Evolutionary conservation across 1,140 invertebrate species (phyloP), one percentile per base, ranked within the genome.

Genomic region (Acyrthosiphon pisum): DNA sequence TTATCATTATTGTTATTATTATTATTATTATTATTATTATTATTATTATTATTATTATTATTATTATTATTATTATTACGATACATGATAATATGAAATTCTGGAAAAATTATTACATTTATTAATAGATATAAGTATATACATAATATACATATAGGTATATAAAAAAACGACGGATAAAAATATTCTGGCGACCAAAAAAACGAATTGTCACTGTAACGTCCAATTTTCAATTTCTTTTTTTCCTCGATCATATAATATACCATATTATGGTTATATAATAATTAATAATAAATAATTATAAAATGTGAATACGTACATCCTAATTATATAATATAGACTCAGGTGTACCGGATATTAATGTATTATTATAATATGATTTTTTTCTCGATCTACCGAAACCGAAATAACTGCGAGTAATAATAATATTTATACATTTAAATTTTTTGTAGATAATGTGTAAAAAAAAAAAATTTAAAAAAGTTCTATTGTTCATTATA

Each of bases 381-480:
- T 90, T 41, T 41, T 14, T 60, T 41, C 26, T 60, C 41, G 11
- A 60, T 46, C 53, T 44, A 44, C 53, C 7, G 30, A 90, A 90
- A 90, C 37, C 30, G 30, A 90, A 44, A 90, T 68, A 30, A 60
- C 89, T 60, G n/a, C 89, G 41, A 90, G 89, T 68, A 68, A 44
- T 90, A 68, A 90, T 90, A 90, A 90, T 46, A 35, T 50, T 44
- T 90, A 90, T 90, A 90, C 26, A 56, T 90, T 68, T 44, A 60
- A 68, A 60, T 68, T 23, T 60, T 60, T 41, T 68, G 89, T 68
- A 68, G 89, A 90, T 90, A 90, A 68, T 60, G 26, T 68, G 37
- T 90, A 90, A 90, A 60, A 90, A 44, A 90, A 44, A n/a, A 68
- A 68, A 30, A 68, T 6, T 22, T 23, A n/a, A 68, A 68, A 76